These are phyloP conservation scores for Xanthorhoe spadicearia DNA, from an alignment of 2,888 invertebrate genomes.

Conservation along the genomic window DNA sequence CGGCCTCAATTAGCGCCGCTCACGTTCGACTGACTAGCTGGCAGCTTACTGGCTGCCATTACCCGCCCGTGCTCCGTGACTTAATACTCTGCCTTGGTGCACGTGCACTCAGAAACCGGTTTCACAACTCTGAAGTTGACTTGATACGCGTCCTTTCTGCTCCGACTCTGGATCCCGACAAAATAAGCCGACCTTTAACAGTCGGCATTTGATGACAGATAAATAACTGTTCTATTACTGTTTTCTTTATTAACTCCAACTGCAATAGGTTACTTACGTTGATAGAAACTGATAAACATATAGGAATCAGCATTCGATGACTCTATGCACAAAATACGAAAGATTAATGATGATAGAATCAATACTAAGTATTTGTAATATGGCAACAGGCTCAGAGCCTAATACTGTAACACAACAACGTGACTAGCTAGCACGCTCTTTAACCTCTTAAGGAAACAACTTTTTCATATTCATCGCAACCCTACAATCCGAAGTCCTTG, in stretches of 20 bases:
- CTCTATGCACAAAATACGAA: too few species aligned
- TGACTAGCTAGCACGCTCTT: too few species aligned
- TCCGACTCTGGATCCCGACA: slow-evolving; percentile 8
- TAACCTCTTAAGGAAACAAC: neutral
- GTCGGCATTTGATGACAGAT: neutral
- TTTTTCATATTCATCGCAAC: neutral
- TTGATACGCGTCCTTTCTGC: slow-evolving; percentile 21
- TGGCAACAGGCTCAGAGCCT: too few species aligned
- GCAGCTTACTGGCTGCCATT: slow-evolving; percentile 27
- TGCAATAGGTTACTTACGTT: too few species aligned
- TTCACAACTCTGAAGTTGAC: slow-evolving; percentile 29
- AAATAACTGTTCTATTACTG: neutral
- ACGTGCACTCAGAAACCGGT: slow-evolving; percentile 61
- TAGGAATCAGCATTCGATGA: too few species aligned
- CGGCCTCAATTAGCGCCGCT: slow-evolving; percentile 56
- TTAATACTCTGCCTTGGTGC: slow-evolving; percentile 45
- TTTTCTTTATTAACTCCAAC: too few species aligned
- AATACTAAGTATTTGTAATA: too few species aligned
- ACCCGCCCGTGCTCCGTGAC: slow-evolving; percentile 43
- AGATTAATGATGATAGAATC: too few species aligned
- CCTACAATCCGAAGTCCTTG: slow-evolving; percentile 29
- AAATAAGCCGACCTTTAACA: slow-evolving; percentile 1
- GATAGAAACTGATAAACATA: too few species aligned
- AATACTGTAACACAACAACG: too few species aligned
- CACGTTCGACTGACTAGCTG: slow-evolving; percentile 49